These are phyloP conservation scores for Diaprepes abbreviatus DNA, from an alignment of 2,888 invertebrate species.

Conservation along the genomic window DNA sequence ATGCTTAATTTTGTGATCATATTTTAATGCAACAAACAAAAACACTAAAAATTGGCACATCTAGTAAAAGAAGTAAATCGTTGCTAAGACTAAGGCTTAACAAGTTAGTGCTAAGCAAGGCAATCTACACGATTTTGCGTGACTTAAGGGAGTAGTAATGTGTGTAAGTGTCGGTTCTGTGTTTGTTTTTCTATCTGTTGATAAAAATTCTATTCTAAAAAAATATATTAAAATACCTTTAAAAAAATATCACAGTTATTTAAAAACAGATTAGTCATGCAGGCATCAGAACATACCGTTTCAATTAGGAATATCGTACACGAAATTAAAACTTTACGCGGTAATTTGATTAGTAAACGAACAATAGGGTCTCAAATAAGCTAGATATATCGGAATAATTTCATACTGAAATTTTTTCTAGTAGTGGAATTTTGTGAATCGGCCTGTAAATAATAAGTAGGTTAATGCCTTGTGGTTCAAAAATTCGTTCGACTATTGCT, in stretches of 20 bases:
- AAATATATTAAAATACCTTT: constrained; percentile 10
- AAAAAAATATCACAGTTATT: constrained; percentile 8
- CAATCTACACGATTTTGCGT: constrained; percentile 58
- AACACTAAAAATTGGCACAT: constrained; percentile 21
- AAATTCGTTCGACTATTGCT: too few species aligned
- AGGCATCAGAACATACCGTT: constrained; percentile 32
- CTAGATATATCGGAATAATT: too few species aligned
- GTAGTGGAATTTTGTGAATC: not conserved
- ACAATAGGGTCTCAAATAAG: not conserved
- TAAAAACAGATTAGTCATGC: constrained; percentile 30
- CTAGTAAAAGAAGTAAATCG: constrained; percentile 34
- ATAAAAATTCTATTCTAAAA: constrained; percentile 24
- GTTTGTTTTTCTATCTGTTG: constrained; percentile 32
- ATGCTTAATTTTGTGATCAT: not conserved
- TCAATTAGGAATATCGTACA: not conserved
- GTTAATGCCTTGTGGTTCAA: not conserved
- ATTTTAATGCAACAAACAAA: constrained; percentile 20
- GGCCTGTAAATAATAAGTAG: not conserved
- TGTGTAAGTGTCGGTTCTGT: constrained; percentile 61
- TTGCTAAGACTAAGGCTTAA: constrained; percentile 53
- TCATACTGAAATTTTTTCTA: too few species aligned
- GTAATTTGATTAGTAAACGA: constrained; percentile 28
- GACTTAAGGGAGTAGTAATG: constrained; percentile 52
- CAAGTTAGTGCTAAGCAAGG: constrained; percentile 65
- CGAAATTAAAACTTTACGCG: not conserved